Conservation (phyloP, 2,113 vertebrate genomes). For the Gila orcuttii region DNA sequence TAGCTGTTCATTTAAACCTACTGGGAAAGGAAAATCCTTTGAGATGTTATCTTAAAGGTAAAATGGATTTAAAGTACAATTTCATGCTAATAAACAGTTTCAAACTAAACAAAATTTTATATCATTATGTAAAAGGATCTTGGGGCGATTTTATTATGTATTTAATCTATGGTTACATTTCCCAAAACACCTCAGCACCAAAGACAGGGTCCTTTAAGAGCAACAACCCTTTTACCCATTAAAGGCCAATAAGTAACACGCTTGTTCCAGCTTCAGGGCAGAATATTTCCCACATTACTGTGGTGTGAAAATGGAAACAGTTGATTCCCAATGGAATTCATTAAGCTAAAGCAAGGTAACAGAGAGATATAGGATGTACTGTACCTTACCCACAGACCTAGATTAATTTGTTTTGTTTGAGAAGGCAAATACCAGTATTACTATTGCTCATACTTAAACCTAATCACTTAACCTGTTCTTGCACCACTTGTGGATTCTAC, state of each 20-base stretch:
- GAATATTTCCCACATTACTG: conserved; percentile 51
- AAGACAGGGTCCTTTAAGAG: neutral
- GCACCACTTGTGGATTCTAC: neutral
- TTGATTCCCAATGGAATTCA: conserved; percentile 35
- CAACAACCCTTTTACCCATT: conserved; percentile 42
- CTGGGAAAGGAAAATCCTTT: neutral
- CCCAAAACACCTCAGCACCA: neutral
- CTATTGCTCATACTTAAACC: neutral
- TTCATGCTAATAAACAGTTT: neutral
- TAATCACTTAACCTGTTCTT: neutral
- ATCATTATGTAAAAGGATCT: neutral
- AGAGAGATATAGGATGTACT: neutral
- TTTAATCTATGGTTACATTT: neutral
- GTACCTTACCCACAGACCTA: neutral
- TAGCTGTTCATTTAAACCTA: neutral
- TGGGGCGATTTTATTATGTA: neutral
- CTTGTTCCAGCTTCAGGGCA: conserved; percentile 32
- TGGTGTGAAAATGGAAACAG: conserved; percentile 53
- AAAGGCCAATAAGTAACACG: conserved; percentile 30
- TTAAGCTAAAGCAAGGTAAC: conserved; percentile 19
- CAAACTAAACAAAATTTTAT: neutral
- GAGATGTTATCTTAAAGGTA: neutral
- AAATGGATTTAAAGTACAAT: neutral
- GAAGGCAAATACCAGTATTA: neutral
- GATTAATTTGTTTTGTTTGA: neutral